A percentile compares a stretch with the other conserved stretches of the same genome.
These are phyloP conservation scores for Poecile montanus DNA, from an alignment of 2,797 vertebrate species.

Conservation along the genomic window DNA sequence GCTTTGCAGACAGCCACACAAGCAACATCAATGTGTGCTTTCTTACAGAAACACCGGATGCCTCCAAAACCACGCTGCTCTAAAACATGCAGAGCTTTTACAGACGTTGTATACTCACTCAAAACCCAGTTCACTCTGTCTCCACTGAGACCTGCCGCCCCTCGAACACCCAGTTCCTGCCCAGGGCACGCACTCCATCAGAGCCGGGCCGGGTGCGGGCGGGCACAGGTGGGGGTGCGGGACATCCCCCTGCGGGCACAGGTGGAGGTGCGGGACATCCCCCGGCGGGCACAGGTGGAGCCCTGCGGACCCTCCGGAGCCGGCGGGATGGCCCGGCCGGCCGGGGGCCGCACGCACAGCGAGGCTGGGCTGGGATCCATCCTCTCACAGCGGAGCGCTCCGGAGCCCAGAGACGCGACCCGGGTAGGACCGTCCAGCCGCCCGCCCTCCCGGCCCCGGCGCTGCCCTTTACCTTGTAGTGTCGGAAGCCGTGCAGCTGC, in stretches of 20 bases:
- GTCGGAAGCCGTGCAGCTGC: conserved; percentile 73
- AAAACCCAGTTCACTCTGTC: background rate
- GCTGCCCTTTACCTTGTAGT: conserved; percentile 64
- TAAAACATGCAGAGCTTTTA: background rate
- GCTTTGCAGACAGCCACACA: background rate
- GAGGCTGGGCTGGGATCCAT: background rate
- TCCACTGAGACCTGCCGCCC: background rate
- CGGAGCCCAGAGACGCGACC: background rate
- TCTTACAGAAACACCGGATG: background rate
- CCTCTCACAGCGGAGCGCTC: background rate
- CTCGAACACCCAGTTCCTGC: rapidly evolving
- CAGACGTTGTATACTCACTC: background rate
- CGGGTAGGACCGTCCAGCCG: background rate
- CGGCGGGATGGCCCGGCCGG: background rate
- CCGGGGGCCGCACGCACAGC: background rate
- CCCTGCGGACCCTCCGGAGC: background rate
- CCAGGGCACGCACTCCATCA: rapidly evolving
- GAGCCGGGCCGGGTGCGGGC: background rate
- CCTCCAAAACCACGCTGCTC: background rate
- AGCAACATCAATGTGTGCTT: rapidly evolving
- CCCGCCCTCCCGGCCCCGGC: too few relatives aligned
- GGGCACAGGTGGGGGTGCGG: background rate
- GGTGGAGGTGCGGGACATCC: background rate
- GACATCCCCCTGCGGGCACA: background rate
- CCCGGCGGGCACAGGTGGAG: background rate